Evolutionary conservation across 2,888 invertebrate species (phyloP).

Genomic region (Thymelicus lineola): DNA sequence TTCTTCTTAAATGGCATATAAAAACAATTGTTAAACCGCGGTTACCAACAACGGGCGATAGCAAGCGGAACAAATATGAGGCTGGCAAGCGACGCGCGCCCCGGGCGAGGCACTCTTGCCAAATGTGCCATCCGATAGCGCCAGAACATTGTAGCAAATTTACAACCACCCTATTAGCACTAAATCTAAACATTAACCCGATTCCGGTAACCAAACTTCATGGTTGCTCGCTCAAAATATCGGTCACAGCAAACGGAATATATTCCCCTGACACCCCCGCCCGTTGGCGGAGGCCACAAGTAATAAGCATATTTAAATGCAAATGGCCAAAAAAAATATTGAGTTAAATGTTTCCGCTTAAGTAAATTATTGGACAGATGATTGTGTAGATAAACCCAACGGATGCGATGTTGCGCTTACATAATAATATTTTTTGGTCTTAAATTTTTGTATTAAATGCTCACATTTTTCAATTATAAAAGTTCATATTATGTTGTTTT

Average conservation of each 20-base stretch:
- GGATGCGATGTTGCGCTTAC: conserved; percentile 10
- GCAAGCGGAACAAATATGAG: conserved; percentile 69
- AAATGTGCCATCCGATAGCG: conserved; percentile 83
- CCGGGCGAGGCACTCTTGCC: conserved; percentile 70
- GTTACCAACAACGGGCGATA: conserved; percentile 57
- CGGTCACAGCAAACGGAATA: conserved; percentile 65
- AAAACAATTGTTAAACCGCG: conserved; percentile 75
- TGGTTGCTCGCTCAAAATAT: conserved; percentile 68
- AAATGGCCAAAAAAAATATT: conserved; percentile 42
- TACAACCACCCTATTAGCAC: conserved; percentile 84
- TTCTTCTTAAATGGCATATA: conserved; percentile 52
- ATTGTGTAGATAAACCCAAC: conserved; percentile 17
- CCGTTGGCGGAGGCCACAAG: conserved; percentile 51
- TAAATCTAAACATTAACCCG: conserved; percentile 85
- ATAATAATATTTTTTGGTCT: conserved; percentile 8
- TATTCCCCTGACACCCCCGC: conserved; percentile 59
- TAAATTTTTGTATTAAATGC: neutral
- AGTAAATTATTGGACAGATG: conserved; percentile 34
- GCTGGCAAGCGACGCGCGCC: conserved; percentile 69
- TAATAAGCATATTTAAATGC: conserved; percentile 50
- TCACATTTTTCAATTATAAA: conserved; percentile 3
- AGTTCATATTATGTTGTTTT: neutral
- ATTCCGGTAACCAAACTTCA: conserved; percentile 79
- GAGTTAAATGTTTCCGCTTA: conserved; percentile 30
- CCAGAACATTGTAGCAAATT: conserved; percentile 81